These are phyloP conservation scores for Ictidomys tridecemlineatus DNA, from an alignment of 2,113 vertebrate genomes.

Conservation along the genomic window DNA sequence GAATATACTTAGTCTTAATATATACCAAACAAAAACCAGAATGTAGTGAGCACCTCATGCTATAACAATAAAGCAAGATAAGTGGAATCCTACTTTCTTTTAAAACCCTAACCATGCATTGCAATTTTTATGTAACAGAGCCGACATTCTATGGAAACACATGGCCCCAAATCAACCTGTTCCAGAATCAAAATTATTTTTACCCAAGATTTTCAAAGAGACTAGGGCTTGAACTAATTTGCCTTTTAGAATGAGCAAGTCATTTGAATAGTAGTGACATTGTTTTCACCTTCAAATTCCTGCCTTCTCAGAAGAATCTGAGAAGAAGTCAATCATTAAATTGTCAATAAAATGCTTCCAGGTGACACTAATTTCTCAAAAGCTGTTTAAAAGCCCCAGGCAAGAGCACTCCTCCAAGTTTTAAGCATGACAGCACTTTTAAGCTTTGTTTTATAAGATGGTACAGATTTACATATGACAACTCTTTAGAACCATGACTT, in stretches of 20 bases:
- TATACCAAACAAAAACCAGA: background rate
- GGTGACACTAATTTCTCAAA: conserved; percentile 65
- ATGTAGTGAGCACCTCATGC: background rate
- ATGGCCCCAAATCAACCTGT: background rate
- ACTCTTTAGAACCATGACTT: conserved; percentile 49
- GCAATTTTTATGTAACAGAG: background rate
- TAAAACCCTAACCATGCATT: background rate
- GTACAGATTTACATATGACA: conserved; percentile 54
- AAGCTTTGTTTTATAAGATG: conserved; percentile 51
- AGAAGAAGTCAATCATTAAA: conserved; percentile 62
- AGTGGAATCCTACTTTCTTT: background rate
- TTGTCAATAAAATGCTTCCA: conserved; percentile 69
- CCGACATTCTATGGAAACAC: background rate
- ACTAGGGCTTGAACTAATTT: conserved; percentile 16
- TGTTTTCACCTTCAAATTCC: conserved; percentile 49
- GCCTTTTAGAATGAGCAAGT: background rate
- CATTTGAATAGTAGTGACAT: conserved; percentile 58
- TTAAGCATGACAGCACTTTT: conserved; percentile 39
- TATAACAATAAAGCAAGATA: background rate
- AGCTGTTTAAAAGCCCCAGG: conserved; percentile 32
- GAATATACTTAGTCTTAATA: background rate
- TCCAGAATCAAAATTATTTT: background rate
- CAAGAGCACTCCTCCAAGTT: background rate
- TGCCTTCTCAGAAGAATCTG: conserved; percentile 3
- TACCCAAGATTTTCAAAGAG: background rate